phyloP scores from a whole-genome alignment of 2,888 invertebrate species.

The Drosophila quinaria region DNA sequence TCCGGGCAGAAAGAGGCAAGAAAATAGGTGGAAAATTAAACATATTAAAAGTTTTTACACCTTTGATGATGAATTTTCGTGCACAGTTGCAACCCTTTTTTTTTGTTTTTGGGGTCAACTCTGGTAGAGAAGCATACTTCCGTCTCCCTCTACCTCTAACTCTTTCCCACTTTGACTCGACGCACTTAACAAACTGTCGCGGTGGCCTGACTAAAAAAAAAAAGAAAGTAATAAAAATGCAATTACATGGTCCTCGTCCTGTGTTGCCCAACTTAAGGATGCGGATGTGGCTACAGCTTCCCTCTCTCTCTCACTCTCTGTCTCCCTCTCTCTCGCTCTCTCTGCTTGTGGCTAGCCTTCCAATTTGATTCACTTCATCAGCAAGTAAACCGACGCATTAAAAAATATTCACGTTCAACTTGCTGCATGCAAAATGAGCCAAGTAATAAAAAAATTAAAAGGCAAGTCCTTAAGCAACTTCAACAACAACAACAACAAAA shows the following conservation, averaged over 20 bases:
- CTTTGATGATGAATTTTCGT: constrained; percentile 82
- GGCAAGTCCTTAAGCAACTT: constrained; percentile 39
- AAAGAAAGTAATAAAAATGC: constrained; percentile 81
- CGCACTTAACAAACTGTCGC: constrained; percentile 78
- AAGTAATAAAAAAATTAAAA: constrained; percentile 60
- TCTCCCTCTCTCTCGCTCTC: not conserved
- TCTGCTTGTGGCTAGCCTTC: constrained; percentile 38
- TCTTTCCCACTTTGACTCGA: not conserved
- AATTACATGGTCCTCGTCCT: constrained; percentile 69
- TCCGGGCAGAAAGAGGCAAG: constrained; percentile 10
- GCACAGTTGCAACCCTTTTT: constrained; percentile 61
- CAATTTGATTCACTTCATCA: constrained; percentile 83
- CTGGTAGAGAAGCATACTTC: too few species aligned
- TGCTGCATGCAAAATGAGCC: constrained; percentile 75
- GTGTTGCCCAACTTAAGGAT: constrained; percentile 40
- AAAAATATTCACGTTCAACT: constrained; percentile 68
- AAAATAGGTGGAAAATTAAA: constrained; percentile 82
- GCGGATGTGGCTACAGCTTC: constrained; percentile 36
- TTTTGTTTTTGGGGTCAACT: not conserved
- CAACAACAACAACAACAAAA: constrained; percentile 7
- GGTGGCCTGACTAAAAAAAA: constrained; percentile 41
- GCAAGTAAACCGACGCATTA: constrained; percentile 78
- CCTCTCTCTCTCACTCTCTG: not conserved
- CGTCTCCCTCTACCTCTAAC: too few species aligned
- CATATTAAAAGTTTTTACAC: constrained; percentile 83